Conservation (phyloP, 1,140 invertebrate species). For the Rhopalosiphum padi region DNA sequence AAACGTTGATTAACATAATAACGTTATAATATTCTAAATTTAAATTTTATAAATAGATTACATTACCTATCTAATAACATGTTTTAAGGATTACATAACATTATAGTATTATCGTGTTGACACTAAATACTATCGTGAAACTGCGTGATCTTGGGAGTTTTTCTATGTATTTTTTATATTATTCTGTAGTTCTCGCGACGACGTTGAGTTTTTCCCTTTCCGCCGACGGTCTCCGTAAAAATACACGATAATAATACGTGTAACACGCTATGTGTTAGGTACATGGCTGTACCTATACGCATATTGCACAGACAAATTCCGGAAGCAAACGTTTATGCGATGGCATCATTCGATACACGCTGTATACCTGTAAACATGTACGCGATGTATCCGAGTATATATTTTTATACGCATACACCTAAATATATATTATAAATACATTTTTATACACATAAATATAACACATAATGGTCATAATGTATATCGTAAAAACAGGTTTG, state of each 20-base stretch:
- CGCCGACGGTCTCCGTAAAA: background rate
- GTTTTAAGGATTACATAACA: background rate
- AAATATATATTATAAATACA: background rate
- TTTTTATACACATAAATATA: background rate
- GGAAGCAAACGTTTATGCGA: background rate
- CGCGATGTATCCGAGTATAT: background rate
- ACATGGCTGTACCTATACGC: background rate
- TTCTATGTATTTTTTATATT: background rate
- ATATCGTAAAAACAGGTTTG: background rate
- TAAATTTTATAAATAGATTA: background rate
- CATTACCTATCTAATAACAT: background rate
- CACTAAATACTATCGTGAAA: background rate
- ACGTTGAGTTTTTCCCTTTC: background rate
- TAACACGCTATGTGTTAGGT: background rate
- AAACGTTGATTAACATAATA: background rate
- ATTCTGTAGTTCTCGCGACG: background rate
- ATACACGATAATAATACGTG: background rate
- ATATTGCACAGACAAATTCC: background rate
- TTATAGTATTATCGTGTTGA: no score
- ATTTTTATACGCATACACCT: background rate
- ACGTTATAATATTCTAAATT: background rate
- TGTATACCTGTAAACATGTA: background rate
- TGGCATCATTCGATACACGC: background rate
- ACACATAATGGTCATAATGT: background rate
- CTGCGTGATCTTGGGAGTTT: background rate